phyloP scores from a whole-genome alignment of 2,888 invertebrate genomes.

The Saturnia japonica region DNA sequence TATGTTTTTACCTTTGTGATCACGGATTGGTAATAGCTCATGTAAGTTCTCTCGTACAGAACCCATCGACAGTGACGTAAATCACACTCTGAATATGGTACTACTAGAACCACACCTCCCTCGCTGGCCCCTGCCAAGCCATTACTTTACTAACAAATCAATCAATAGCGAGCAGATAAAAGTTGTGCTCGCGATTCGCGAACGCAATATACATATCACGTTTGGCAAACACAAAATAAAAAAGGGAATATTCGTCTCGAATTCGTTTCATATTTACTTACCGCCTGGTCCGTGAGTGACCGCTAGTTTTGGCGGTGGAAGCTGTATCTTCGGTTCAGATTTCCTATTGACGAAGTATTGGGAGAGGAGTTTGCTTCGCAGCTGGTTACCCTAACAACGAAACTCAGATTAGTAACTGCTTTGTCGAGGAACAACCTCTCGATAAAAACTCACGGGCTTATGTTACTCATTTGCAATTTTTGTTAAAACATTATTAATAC shows the following conservation, averaged over 20 bases:
- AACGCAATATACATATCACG: not conserved
- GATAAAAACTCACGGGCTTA: not conserved
- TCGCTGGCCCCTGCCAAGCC: no score
- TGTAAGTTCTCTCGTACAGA: no score
- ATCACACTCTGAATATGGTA: no score
- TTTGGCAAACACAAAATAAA: constrained; percentile 1
- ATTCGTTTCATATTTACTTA: constrained; percentile 58
- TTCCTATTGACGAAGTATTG: constrained; percentile 77
- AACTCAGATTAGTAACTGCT: not conserved
- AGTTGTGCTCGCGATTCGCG: not conserved
- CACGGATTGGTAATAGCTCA: no score
- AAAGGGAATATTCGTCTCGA: not conserved
- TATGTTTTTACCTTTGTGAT: no score
- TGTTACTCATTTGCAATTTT: no score
- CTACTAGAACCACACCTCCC: no score
- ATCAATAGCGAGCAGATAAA: no score
- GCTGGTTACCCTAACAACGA: constrained; percentile 67
- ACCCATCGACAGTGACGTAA: no score
- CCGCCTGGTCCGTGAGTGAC: constrained; percentile 93
- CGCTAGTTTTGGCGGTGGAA: constrained; percentile 62
- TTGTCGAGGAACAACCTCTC: not conserved
- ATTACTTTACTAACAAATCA: no score
- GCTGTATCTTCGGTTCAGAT: constrained; percentile 68
- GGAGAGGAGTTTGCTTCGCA: constrained; percentile 72
- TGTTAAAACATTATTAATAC: no score